Conservation (phyloP, 2,797 vertebrate species). For the Neoniphon sammara region DNA sequence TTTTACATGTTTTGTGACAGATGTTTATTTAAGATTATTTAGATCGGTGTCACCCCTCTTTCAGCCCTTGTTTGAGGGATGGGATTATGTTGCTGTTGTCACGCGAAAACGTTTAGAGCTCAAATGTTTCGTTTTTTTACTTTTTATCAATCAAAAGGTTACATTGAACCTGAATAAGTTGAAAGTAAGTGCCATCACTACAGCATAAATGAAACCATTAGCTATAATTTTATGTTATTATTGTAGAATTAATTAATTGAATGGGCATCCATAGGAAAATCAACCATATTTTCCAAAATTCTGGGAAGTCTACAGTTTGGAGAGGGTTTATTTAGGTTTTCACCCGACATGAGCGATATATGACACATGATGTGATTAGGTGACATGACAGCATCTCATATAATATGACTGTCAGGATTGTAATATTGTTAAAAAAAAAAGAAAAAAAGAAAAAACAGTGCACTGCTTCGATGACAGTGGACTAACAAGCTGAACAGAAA, state of each 20-base stretch:
- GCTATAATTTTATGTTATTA: neutral
- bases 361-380: constrained; percentile 8
- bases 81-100: constrained; percentile 16
- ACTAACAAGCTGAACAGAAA: constrained; percentile 14
- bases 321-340: neutral
- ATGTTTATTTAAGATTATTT: constrained; percentile 1
- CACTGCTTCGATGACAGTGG: constrained; percentile 49
- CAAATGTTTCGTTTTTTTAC: neutral
- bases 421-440: constrained; percentile 35
- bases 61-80: constrained; percentile 20
- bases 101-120: constrained; percentile 3
- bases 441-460: constrained; percentile 32
- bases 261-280: constrained; percentile 17
- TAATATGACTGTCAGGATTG: constrained; percentile 8
- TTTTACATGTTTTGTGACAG: constrained; percentile 20
- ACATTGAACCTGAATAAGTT: constrained; percentile 1
- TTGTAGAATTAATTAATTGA: constrained; percentile 16
- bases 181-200: constrained; percentile 6
- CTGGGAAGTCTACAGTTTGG: neutral
- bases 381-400: neutral
- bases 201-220: neutral
- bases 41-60: neutral
- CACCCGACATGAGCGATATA: neutral
- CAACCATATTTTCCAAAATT: neutral
- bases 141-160: neutral